Percentiles rank a stretch among this genome's conserved stretches.
phyloP scores from a whole-genome alignment of 2,888 invertebrate species.

The Mylabris sibirica region DNA sequence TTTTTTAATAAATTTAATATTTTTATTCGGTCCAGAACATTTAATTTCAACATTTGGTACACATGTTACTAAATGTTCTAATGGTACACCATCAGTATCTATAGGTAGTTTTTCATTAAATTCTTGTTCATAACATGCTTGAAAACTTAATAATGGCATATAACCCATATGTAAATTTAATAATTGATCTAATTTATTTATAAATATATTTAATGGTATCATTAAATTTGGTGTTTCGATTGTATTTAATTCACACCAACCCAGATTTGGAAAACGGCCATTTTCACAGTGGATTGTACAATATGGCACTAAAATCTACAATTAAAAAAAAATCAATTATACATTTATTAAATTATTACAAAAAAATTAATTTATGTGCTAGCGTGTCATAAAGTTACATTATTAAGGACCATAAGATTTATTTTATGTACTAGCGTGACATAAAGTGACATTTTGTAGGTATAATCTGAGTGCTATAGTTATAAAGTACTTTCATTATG shows the following conservation, averaged over 20 bases:
- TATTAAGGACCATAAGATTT: too few species aligned
- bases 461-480: too few species aligned
- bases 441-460: too few species aligned
- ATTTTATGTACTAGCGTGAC: too few species aligned
- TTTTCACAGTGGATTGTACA: conserved; percentile 72
- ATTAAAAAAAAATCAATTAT: conserved; percentile 9
- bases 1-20: conserved; percentile 54
- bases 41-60: conserved; percentile 71
- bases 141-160: conserved; percentile 81
- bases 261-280: conserved; percentile 66
- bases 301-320: conserved; percentile 63
- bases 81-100: conserved; percentile 79
- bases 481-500: too few species aligned
- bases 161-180: conserved; percentile 78
- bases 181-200: conserved; percentile 71
- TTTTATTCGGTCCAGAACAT: conserved; percentile 59
- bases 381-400: too few species aligned
- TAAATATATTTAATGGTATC: conserved; percentile 72
- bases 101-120: conserved; percentile 69
- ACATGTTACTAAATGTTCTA: conserved; percentile 90
- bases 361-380: too few species aligned
- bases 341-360: too few species aligned
- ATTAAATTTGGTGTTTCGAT: conserved; percentile 70
- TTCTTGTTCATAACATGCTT: conserved; percentile 80
- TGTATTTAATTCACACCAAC: conserved; percentile 75